Percentiles rank a stretch among this genome's conserved stretches.
phyloP scores from a whole-genome alignment of 2,888 invertebrate genomes.

The Latrodectus elegans region DNA sequence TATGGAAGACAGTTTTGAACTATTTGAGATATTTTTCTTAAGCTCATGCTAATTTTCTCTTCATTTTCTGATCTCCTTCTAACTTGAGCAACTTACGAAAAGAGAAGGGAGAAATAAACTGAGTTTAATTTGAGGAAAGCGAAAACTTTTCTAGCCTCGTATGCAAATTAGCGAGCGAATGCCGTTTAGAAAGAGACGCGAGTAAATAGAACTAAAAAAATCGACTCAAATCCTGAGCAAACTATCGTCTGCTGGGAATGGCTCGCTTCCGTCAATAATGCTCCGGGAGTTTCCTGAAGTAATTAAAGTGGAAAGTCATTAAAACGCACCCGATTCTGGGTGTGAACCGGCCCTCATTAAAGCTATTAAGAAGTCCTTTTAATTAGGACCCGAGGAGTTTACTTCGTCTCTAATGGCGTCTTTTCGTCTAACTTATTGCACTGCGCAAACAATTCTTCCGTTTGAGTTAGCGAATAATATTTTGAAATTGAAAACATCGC shows the following conservation, averaged over 20 bases:
- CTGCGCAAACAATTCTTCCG: conserved; percentile 50
- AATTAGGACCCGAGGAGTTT: conserved; percentile 39
- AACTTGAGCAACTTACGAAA: neutral
- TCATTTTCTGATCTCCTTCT: too few relatives aligned
- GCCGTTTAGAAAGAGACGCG: neutral
- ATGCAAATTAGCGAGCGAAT: conserved; percentile 23
- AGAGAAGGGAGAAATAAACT: neutral
- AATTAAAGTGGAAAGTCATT: conserved; percentile 63
- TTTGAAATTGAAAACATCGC: conserved; percentile 16
- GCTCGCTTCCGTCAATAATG: conserved; percentile 46
- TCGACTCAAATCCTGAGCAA: conserved; percentile 19
- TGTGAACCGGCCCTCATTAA: conserved; percentile 43
- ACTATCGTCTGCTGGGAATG: conserved; percentile 10
- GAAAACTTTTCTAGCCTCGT: neutral
- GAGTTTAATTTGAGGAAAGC: too few relatives aligned
- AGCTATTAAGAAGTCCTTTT: conserved; percentile 63
- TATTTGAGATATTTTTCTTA: conserved; percentile 7
- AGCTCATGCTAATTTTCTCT: too few relatives aligned
- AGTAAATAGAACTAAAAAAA: conserved; percentile 7
- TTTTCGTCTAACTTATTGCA: conserved; percentile 23
- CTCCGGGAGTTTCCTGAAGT: conserved; percentile 24
- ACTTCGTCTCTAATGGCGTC: conserved; percentile 25
- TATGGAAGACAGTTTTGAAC: neutral
- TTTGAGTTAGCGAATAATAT: conserved; percentile 22
- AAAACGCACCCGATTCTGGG: conserved; percentile 35